Base-by-base conservation (phyloP, 2,797 vertebrate species). In the Hyperoplus immaculatus region DNA sequence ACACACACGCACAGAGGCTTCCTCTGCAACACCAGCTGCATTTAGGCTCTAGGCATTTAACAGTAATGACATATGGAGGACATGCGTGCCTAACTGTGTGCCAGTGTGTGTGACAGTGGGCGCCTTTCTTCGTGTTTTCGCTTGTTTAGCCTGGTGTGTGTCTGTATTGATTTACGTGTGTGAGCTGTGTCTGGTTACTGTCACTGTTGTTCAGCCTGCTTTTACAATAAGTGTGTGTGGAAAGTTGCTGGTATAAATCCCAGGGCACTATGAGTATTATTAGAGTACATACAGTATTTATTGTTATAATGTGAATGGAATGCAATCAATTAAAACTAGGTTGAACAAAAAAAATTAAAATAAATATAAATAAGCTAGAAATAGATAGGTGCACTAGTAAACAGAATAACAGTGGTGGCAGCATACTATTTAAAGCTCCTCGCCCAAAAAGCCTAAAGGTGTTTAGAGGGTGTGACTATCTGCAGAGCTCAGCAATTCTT, bases 51-150 rank as follows among this genome's bases (percentile, higher is more conserved):
- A 80, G 77, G 69, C 81, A 70, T 85, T 91, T 83, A 89, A 90
- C 42, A 72, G 60, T 69, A 74, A 80, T 57, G 88, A 82, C 90
- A 93, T 79, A 83, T 88, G 81, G 87, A 89, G 81, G 69, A 81
- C 77, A 77, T 89, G 87, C 15, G 46, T 81, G 66, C 43, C 21
- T 69, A 4, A 49, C 53, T 68, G 60, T 57, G 56, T 75, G 75
- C 39, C 2, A 5, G 50, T 80, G 57, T 21, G 18, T 58, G 7
- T 14, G 15, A 18, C 47, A 10, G 53, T 77, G 61, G 69, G 78
- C 29, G 69, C n/a, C 76, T 72, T 46, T 46, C 55, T 69, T 72
- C 77, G 53, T 66, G 66, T 69, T 76, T 77, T 63, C 38, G 46
- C 72, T 46, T 50, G 66, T 71, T 66, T 38, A 16, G 55, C 43